These are phyloP conservation scores for Athalia circularis DNA, from an alignment of 2,888 invertebrate genomes.

Conservation along the genomic window DNA sequence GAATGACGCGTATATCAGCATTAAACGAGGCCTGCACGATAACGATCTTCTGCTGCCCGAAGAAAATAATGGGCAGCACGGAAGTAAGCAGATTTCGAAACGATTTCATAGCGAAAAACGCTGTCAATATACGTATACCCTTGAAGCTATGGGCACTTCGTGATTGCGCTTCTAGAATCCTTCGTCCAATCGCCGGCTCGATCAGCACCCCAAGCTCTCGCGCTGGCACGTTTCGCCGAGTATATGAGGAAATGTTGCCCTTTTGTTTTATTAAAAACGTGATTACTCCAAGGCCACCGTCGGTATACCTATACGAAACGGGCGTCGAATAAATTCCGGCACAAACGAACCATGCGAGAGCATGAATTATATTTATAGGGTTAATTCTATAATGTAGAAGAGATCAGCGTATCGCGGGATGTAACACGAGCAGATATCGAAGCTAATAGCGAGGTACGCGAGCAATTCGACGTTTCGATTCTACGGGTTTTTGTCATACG, in stretches of 20 bases:
- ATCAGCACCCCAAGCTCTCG: conserved; percentile 18
- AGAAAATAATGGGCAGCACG: neutral
- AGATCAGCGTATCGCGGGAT: too few relatives aligned
- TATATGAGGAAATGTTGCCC: conserved; percentile 26
- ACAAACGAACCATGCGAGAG: too few relatives aligned
- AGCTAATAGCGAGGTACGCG: too few relatives aligned
- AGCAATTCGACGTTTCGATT: too few relatives aligned
- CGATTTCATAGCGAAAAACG: neutral
- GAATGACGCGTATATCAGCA: neutral
- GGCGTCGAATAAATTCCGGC: too few relatives aligned
- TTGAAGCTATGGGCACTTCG: conserved; percentile 12
- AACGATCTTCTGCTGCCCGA: too few relatives aligned
- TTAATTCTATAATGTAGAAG: too few relatives aligned
- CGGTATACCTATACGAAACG: neutral
- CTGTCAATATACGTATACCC: neutral
- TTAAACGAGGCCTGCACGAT: neutral
- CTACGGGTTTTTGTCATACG: too few relatives aligned
- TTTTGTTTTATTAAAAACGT: conserved; percentile 6
- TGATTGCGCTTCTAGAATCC: conserved; percentile 31
- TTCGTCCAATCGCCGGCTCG: conserved; percentile 26
- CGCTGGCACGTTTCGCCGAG: neutral
- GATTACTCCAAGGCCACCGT: conserved; percentile 24
- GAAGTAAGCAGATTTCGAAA: neutral
- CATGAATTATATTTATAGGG: too few relatives aligned
- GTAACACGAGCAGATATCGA: too few relatives aligned